These are phyloP conservation scores for Heliangelus exortis DNA, from an alignment of 2,797 vertebrate genomes.

Conservation along the genomic window DNA sequence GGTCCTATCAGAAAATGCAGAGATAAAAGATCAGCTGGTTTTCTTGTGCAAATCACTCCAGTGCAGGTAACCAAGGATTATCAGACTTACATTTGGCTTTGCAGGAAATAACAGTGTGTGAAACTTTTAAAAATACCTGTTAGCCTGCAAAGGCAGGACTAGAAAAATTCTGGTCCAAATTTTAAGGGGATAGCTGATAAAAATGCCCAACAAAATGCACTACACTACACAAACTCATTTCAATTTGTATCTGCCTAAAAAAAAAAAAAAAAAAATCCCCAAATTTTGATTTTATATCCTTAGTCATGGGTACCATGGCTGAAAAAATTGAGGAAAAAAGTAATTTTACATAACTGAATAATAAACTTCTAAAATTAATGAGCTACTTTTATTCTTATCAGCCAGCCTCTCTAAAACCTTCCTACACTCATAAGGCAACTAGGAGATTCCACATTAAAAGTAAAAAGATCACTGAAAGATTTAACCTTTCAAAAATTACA, in stretches of 20 bases:
- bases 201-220: neutral
- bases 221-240: neutral
- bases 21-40: neutral
- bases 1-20: neutral
- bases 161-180: neutral
- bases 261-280: neutral
- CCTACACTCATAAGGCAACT: neutral
- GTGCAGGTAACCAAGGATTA: neutral
- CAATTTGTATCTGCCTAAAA: fast-evolving
- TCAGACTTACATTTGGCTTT: neutral
- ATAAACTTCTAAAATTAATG: neutral
- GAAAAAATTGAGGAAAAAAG: neutral
- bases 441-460: neutral
- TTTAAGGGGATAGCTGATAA: neutral
- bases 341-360: neutral
- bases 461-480: neutral
- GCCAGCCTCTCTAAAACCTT: neutral
- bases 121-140: neutral
- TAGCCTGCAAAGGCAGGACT: neutral
- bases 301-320: neutral
- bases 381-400: neutral
- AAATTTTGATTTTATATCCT: neutral
- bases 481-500: neutral
- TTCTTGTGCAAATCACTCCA: neutral
- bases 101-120: neutral